These are phyloP conservation scores for Silvanus unidentatus DNA, from an alignment of 2,888 invertebrate species.

Conservation along the genomic window DNA sequence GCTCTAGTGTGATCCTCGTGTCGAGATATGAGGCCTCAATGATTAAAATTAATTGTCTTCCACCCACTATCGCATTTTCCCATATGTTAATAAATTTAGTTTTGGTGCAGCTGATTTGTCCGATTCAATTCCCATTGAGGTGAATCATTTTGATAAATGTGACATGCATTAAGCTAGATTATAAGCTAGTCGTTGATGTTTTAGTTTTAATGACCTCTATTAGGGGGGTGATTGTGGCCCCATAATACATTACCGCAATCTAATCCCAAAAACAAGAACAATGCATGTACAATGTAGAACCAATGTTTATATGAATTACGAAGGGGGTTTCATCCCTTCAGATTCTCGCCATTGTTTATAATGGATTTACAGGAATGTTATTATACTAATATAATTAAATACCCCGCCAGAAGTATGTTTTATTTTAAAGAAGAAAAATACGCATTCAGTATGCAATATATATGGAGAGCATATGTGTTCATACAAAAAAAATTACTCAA, in stretches of 20 bases:
- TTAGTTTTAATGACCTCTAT: constrained; percentile 19
- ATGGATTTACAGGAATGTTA: constrained; percentile 14
- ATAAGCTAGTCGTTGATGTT: constrained; percentile 17
- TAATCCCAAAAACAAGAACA: constrained; percentile 16
- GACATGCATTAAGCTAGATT: constrained; percentile 1
- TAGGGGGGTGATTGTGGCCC: constrained; percentile 9
- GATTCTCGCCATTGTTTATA: constrained; percentile 17
- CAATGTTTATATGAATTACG: no score
- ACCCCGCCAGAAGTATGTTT: no score
- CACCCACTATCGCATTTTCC: no score
- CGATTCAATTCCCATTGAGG: neutral
- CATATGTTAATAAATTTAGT: no score
- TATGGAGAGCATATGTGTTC: no score
- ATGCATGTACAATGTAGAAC: constrained; percentile 9
- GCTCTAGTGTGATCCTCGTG: neutral
- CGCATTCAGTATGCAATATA: no score
- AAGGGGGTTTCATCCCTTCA: constrained; percentile 12
- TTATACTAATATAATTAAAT: constrained; percentile 19
- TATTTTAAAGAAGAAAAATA: no score
- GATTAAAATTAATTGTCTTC: no score
- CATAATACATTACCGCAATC: constrained; percentile 23
- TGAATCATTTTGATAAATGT: constrained; percentile 2
- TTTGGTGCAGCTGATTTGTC: no score
- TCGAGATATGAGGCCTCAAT: no score
- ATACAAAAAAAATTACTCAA: no score